Conservation (phyloP, 1,140 invertebrate species). For the Rhagoletis pomonella region DNA sequence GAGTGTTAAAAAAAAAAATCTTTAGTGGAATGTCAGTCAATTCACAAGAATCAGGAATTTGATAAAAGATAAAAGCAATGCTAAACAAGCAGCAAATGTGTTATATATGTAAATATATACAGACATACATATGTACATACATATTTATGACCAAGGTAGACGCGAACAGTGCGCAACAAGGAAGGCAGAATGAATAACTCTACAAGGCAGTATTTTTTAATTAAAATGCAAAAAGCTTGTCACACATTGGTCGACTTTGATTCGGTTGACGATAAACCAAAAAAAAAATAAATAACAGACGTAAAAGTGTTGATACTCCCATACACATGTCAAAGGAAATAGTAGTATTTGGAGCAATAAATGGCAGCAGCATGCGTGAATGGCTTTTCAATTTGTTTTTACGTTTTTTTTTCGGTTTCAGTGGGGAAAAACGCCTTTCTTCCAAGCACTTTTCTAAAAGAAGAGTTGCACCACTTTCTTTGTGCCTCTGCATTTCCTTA, state of each 20-base stretch:
- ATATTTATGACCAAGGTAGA: neutral
- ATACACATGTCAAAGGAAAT: neutral
- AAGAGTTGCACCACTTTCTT: neutral
- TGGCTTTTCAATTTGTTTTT: no score
- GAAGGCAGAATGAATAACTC: no score
- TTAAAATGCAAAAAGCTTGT: slow-evolving; percentile 44
- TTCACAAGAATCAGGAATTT: neutral
- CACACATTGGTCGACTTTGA: slow-evolving; percentile 22
- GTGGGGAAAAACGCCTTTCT: no score
- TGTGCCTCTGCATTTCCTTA: neutral
- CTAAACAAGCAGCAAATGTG: neutral
- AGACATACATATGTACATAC: neutral
- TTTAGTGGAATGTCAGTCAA: neutral
- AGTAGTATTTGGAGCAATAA: neutral
- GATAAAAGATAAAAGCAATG: slow-evolving; percentile 36
- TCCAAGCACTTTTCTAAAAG: neutral
- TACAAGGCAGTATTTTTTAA: neutral
- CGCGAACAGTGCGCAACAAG: neutral
- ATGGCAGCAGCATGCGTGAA: no score
- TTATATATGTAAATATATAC: neutral
- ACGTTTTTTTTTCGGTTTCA: no score
- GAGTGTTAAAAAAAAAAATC: neutral
- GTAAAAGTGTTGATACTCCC: neutral
- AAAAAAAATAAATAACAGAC: neutral
- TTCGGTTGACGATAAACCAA: neutral